Evolutionary conservation across 2,797 vertebrate genomes (phyloP), one percentile per base, ranked within the genome.

Genomic region (Aldrovandia affinis): DNA sequence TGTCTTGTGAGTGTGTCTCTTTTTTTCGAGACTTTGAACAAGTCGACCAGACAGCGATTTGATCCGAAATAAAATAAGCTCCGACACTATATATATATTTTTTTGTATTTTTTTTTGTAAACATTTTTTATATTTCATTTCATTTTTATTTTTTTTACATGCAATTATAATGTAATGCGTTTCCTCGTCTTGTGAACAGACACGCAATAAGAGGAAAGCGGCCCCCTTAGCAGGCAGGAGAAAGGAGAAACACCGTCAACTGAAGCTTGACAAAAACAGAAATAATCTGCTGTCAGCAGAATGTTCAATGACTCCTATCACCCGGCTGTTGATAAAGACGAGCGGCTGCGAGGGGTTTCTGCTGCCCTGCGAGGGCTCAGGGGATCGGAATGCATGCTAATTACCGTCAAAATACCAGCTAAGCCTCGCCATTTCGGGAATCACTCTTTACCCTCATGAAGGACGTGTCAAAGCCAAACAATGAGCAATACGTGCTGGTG

Each of bases 301-400:
- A 96, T 93, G 94, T 95, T 95, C 93, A 92, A 91, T 91, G 94
- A 94, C 92, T 95, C 95, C 94, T 96, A 96, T 96, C 95, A 96
- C 92, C 96, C 91, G 85, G 90, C 86, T 89, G 87, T 91, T 83
- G 95, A 96, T 93, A 94, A 91, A 94, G 95, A 96, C 94, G 92
- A 92, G 95, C 92, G 90, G 94, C 95, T 93, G 93, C 90, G 91
- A 94, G 94, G 94, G 92, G n/a, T n/a, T 93, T 93, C 94, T 93
- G 92, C 93, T 96, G 93, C 95, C 96, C 95, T 92, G 93, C 92
- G 92, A 94, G 91, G n/a, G 92, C 96, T 98, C 97, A 97, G 97
- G 96, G 97, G 96, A 97, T 96, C 90, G 97, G 97, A 98, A 98
- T 98, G 97, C 97, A 96, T 98, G 97, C 95, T 98, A 98, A 98